Evolutionary conservation across 2,888 invertebrate species (phyloP).

Genomic region (Tuta absoluta): DNA sequence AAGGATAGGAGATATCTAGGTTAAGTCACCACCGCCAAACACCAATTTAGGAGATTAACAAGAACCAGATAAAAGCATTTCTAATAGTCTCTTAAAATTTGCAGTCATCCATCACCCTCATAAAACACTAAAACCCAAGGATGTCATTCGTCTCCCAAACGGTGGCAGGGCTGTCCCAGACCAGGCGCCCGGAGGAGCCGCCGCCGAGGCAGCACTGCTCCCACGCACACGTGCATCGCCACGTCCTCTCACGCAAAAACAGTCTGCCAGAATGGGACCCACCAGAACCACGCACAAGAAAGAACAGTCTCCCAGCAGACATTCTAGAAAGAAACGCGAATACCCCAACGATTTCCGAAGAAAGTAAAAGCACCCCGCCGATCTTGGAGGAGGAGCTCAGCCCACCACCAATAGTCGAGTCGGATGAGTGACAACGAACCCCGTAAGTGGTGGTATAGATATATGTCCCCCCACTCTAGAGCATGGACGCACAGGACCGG

Average conservation of each 20-base stretch:
- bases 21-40: too few species aligned
- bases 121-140: constrained; percentile 34
- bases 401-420: constrained; percentile 11
- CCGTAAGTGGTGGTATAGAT: constrained; percentile 66
- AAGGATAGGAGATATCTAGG: too few species aligned
- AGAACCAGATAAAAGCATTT: background rate
- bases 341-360: constrained; percentile 53
- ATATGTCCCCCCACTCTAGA: constrained; percentile 72
- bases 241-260: constrained; percentile 72
- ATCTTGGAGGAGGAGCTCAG: constrained; percentile 14
- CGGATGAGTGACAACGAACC: constrained; percentile 72
- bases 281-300: constrained; percentile 67
- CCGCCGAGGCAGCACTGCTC: constrained; percentile 75
- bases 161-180: constrained; percentile 76
- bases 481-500: constrained; percentile 76
- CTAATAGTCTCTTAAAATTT: constrained; percentile 34
- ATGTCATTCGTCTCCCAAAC: constrained; percentile 82
- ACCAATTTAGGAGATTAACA: background rate
- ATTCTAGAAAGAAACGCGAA: constrained; percentile 60
- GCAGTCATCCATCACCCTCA: constrained; percentile 42
- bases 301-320: constrained; percentile 75
- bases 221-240: constrained; percentile 71
- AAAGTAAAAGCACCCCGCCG: constrained; percentile 15
- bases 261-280: constrained; percentile 78
- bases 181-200: constrained; percentile 62